Base-by-base conservation (phyloP, 2,888 invertebrate species). In the Stenurella melanura region DNA sequence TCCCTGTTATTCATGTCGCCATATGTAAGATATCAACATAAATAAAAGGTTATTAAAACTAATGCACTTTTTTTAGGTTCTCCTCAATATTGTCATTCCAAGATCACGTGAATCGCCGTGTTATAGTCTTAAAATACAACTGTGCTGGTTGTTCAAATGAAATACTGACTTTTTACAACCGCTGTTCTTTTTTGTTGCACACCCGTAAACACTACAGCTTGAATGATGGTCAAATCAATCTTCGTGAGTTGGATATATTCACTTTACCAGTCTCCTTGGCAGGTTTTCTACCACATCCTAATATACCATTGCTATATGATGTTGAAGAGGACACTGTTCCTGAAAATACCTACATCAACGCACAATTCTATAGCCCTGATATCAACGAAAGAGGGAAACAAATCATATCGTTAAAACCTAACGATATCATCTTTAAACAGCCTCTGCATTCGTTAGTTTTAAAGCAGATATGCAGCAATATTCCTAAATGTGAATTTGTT, bases 41-140 rank as follows among this genome's bases (percentile, higher is more conserved):
- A 38, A 5, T 6, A 61, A 30, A 42, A 7, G 10, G 1, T 34
- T 63, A 19, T 1, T 5, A 15, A 42, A 5, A 19, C 4, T 64
- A 67, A 57, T 17, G 12, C 4, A 26, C 21, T 57, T 15, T 73
- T 85, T 83, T 17, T 78, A 91, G 91, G 86, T 87, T 89, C 81
- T 85, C 86, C 18, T 87, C 86, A 9, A 87, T 87, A 75, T 81
- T 78, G 26, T 87, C 88, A n/a, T 87, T 89, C 74, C 83, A 87
- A 72, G 89, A 89, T 73, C 89, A 89, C 72, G 83, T 88, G 12
- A 89, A 89, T 75, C 81, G 89, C 18, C 83, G 89, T 72, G 86
- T 87, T 5, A 80, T 88, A 17, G 76, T 88, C 1, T 74, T 89
- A 18, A 85, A 83, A 71, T 89, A 87, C 80, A 85, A 86, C 72